A percentile compares a stretch with the other conserved stretches of the same genome.
phyloP scores from a whole-genome alignment of 2,888 invertebrate genomes.

The Phortica magna region DNA sequence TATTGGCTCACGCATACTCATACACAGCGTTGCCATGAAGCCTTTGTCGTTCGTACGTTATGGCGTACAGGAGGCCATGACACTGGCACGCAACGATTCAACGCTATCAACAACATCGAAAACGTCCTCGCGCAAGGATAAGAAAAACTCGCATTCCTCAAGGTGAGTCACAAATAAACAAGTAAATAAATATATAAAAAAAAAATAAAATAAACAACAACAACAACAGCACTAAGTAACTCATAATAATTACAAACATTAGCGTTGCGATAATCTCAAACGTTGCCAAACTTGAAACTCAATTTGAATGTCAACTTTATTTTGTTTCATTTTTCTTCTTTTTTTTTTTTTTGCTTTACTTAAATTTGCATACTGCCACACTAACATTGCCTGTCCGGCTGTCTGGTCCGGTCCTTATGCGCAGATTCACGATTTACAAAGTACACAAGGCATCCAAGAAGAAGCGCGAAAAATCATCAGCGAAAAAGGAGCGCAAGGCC shows the following conservation, averaged over 20 bases:
- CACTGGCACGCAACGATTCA: conserved; percentile 78
- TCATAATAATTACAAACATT: conserved; percentile 52
- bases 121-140: conserved; percentile 78
- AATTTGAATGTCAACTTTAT: conserved; percentile 21
- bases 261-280: not conserved
- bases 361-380: not conserved
- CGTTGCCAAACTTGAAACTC: not conserved
- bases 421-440: conserved; percentile 92
- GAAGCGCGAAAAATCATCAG: conserved; percentile 95
- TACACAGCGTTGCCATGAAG: conserved; percentile 83
- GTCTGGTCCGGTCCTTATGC: conserved; percentile 20
- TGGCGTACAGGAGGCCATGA: conserved; percentile 78
- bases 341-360: conserved; percentile 8
- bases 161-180: conserved; percentile 70
- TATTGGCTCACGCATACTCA: not conserved
- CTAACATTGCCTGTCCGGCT: conserved; percentile 1
- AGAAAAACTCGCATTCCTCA: conserved; percentile 78
- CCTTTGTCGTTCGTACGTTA: conserved; percentile 77
- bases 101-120: conserved; percentile 82
- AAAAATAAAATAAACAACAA: not conserved
- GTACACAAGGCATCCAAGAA: conserved; percentile 96
- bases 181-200: not conserved
- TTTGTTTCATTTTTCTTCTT: conserved; percentile 18
- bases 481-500: conserved; percentile 97
- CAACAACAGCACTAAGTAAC: not conserved